Conservation (phyloP, 2,888 invertebrate genomes). For the Trissolcus japonicus region DNA sequence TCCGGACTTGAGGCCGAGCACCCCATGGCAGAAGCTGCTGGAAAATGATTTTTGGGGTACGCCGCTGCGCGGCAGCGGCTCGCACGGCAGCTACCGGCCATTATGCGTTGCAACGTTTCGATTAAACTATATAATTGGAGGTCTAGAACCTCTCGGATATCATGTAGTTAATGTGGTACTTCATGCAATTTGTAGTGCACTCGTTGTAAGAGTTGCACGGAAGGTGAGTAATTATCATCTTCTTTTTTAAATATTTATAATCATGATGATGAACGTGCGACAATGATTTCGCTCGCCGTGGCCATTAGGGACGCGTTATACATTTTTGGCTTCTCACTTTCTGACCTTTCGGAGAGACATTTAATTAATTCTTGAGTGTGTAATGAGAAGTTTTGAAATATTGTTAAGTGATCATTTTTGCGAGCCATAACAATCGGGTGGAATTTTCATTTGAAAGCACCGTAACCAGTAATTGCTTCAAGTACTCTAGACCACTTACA, state of each 20-base stretch:
- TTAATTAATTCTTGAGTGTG: not conserved
- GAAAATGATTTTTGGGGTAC: slow-evolving; percentile 99
- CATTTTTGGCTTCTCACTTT: too few species aligned
- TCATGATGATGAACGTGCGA: not conserved
- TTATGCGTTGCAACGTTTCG: slow-evolving; percentile 93
- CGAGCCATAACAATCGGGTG: too few species aligned
- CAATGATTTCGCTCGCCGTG: too few species aligned
- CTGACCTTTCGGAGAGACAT: too few species aligned
- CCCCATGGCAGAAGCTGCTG: slow-evolving; percentile 88
- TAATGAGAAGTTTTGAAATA: not conserved
- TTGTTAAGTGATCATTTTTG: too few species aligned
- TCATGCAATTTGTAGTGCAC: slow-evolving; percentile 89
- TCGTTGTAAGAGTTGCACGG: slow-evolving; percentile 87
- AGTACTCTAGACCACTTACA: too few species aligned
- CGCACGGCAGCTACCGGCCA: slow-evolving; percentile 97
- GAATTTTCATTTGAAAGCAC: too few species aligned
- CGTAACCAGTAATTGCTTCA: too few species aligned
- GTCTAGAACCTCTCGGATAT: slow-evolving; percentile 88
- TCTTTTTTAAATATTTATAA: slow-evolving; percentile 1
- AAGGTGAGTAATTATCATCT: slow-evolving; percentile 75
- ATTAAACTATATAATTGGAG: slow-evolving; percentile 87
- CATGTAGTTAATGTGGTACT: slow-evolving; percentile 91
- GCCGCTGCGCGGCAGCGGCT: slow-evolving; percentile 92
- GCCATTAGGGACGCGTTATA: too few species aligned
- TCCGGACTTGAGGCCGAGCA: slow-evolving; percentile 91